A percentile compares a stretch with the other conserved stretches of the same genome.
Conservation (phyloP, 2,113 vertebrate genomes). For the Cochlearius cochlearius region DNA sequence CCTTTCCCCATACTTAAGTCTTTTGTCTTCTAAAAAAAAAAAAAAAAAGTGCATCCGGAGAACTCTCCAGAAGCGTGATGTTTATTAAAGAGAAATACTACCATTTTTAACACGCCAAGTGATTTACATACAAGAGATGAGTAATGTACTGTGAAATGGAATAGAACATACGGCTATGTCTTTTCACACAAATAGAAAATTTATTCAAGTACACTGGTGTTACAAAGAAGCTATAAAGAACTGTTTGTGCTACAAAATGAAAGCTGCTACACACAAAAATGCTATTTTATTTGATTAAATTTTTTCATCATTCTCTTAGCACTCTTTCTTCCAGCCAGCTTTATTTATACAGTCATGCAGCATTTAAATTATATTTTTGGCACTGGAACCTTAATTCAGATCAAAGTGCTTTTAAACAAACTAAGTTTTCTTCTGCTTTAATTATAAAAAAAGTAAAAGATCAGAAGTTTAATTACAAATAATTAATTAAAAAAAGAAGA, state of each 20-base stretch:
- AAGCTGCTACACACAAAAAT: conserved; percentile 57
- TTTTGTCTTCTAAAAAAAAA: not conserved
- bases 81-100: conserved; percentile 5
- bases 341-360: conserved; percentile 8
- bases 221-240: conserved; percentile 61
- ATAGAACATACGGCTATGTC: not conserved
- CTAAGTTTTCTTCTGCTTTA: not conserved
- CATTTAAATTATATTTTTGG: conserved; percentile 27
- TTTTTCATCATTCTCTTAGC: conserved; percentile 49
- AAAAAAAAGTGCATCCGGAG: not conserved
- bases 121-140: conserved; percentile 28
- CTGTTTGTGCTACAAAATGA: conserved; percentile 1
- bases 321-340: conserved; percentile 33
- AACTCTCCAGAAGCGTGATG: not conserved
- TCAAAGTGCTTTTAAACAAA: conserved; percentile 4
- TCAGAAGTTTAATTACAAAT: conserved; percentile 9
- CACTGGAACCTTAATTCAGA: conserved; percentile 14
- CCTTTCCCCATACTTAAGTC: not conserved
- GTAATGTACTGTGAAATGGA: conserved; percentile 17
- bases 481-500: not conserved
- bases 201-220: conserved; percentile 34
- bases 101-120: conserved; percentile 19
- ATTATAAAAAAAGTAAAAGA: not conserved
- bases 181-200: conserved; percentile 50
- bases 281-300: conserved; percentile 44